Conservation (phyloP, 2,797 vertebrate species). For the Pterois miles region DNA sequence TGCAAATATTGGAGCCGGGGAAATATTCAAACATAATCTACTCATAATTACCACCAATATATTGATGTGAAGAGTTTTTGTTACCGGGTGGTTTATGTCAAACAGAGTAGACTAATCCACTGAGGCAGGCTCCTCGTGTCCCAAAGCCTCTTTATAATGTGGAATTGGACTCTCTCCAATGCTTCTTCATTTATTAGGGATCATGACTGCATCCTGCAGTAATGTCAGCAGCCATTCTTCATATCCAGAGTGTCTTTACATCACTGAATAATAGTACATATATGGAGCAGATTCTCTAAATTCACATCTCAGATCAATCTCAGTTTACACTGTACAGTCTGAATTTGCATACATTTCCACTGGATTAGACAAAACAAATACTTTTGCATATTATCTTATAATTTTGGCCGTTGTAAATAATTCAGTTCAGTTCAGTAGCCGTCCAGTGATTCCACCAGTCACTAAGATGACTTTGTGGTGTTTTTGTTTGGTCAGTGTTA, state of each 20-base stretch:
- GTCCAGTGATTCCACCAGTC: neutral
- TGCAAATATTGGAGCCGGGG: neutral
- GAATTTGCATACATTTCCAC: neutral
- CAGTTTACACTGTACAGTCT: neutral
- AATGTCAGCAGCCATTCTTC: slow-evolving; percentile 2
- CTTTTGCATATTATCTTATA: neutral
- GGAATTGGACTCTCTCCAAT: slow-evolving; percentile 19
- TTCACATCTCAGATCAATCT: neutral
- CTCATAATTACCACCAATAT: slow-evolving; percentile 17
- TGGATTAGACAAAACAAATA: neutral
- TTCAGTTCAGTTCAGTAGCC: neutral
- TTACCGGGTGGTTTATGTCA: slow-evolving; percentile 3
- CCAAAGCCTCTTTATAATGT: slow-evolving; percentile 11
- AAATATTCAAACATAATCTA: slow-evolving; percentile 20
- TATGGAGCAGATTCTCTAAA: neutral
- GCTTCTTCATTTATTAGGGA: neutral
- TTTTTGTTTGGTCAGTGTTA: neutral
- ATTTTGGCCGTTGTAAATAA: neutral
- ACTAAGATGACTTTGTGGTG: neutral
- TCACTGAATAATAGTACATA: neutral
- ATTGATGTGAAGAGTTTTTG: slow-evolving; percentile 9
- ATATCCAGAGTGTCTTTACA: neutral
- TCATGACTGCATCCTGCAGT: slow-evolving; percentile 7
- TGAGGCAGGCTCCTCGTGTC: neutral
- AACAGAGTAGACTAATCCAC: slow-evolving; percentile 30